phyloP scores from a whole-genome alignment of 2,113 vertebrate species.

The Ceuthmochares aereus region DNA sequence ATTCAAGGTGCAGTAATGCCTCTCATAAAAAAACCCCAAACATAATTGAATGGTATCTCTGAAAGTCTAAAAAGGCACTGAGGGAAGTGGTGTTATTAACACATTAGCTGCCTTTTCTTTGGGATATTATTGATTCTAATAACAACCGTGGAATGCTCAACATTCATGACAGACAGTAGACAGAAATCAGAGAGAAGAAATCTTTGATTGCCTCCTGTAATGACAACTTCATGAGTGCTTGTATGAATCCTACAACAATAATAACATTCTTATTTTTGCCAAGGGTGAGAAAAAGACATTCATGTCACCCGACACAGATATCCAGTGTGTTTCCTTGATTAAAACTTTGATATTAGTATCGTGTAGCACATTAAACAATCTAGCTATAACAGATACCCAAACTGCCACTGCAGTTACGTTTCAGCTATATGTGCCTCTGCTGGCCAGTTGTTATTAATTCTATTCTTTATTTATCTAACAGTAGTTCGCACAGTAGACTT shows the following conservation, averaged over 20 bases:
- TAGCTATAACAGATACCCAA: background rate
- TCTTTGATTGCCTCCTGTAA: background rate
- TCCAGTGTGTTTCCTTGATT: background rate
- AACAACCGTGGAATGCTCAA: background rate
- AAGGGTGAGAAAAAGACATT: background rate
- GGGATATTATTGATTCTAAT: background rate
- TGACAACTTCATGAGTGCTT: background rate
- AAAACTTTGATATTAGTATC: background rate
- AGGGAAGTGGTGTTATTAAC: background rate
- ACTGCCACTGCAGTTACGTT: background rate
- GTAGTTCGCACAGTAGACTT: background rate
- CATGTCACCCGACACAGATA: fast-evolving
- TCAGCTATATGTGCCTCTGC: background rate
- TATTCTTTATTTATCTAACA: background rate
- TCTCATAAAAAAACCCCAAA: background rate
- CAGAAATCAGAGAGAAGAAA: background rate
- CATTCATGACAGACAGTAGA: background rate
- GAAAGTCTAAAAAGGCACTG: background rate
- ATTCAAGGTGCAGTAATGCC: background rate
- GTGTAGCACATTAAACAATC: background rate
- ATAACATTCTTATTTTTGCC: background rate
- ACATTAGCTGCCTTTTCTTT: background rate
- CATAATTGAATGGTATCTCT: background rate
- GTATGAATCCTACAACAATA: background rate
- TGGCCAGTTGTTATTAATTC: background rate